Evolutionary conservation across 2,888 invertebrate genomes (phyloP), one percentile per base, ranked within the genome.

Genomic region (Drosophila paracracens): DNA sequence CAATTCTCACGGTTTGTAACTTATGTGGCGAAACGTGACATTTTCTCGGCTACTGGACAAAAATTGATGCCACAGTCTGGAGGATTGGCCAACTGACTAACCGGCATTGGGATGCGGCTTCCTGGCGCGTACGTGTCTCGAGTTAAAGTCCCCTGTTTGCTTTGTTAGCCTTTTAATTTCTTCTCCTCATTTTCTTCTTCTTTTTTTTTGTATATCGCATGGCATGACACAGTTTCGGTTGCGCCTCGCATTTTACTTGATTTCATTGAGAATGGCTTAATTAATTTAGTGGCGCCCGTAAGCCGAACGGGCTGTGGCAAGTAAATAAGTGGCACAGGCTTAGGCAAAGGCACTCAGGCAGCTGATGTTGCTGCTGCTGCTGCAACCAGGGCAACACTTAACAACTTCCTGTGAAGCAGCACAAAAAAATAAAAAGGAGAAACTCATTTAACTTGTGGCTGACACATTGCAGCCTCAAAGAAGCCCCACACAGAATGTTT

Each of bases 31-130:
- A 86, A 91, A 91, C 92, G 91, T 91, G 91, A 92, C 91, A 91
- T 88, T 91, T 91, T 91, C 90, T 76, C 78, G 81, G 91, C 91
- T 91, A 91, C 92, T 91, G 91, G 91, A 91, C 90, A 90, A 91
- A 86, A 91, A 90, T 88, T 91, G 89, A 91, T 92, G 88, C 81
- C 85, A 78, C 75, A 50, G 69, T 62, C 66, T 53, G 58, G 70
- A 82, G 83, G 88, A 82, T 82, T 82, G 82, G 88, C 84, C 71
- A 60, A 71, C 61, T 51, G 59, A 72, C 48, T 54, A 62, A 56
- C 53, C 40, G 51, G 56, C 33, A 61, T 21, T 59, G 33, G 38
- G 50, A 38, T 71, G 29, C 66, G 58, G 63, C 74, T 85, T 86
- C 90, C 85, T 86, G 88, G 79, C 81, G 77, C 79, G 82, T 88